phyloP scores from a whole-genome alignment of 2,797 vertebrate genomes.

The Spea hammondii region DNA sequence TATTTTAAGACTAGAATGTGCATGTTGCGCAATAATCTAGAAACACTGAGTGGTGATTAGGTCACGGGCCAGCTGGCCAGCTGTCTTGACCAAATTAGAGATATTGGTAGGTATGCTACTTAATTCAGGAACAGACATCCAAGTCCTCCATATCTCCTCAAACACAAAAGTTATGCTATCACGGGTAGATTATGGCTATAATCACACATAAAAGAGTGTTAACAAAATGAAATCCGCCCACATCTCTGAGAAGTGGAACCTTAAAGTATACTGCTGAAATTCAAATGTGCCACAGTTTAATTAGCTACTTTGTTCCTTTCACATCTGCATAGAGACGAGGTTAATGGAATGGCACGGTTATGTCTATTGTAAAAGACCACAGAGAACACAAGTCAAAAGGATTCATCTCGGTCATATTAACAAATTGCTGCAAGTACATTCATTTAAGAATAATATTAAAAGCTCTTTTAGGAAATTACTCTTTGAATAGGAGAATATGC shows the following conservation, averaged over 20 bases:
- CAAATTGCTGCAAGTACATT: slow-evolving; percentile 7
- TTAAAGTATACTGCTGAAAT: slow-evolving; percentile 20
- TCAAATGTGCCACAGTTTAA: slow-evolving; percentile 45
- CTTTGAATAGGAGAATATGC: no score
- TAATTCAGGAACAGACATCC: neutral
- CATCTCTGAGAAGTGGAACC: slow-evolving; percentile 5
- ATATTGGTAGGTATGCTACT: no score
- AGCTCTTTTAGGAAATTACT: neutral
- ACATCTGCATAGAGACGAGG: slow-evolving; percentile 31
- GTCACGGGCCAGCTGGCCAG: no score
- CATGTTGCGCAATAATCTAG: no score
- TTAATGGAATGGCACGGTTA: slow-evolving; percentile 46
- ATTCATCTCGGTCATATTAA: slow-evolving; percentile 24
- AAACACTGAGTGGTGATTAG: no score
- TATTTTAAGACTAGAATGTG: no score
- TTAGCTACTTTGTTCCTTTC: slow-evolving; percentile 42
- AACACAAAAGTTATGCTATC: neutral
- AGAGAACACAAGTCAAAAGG: slow-evolving; percentile 19
- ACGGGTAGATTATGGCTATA: slow-evolving; percentile 1
- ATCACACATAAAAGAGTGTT: slow-evolving; percentile 18
- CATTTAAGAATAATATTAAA: slow-evolving; percentile 15
- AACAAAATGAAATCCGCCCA: slow-evolving; percentile 9
- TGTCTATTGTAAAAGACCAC: slow-evolving; percentile 21
- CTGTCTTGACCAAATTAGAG: no score
- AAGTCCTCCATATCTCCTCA: neutral